Conservation (phyloP, 2,113 vertebrate species). For the Jaculus jaculus region DNA sequence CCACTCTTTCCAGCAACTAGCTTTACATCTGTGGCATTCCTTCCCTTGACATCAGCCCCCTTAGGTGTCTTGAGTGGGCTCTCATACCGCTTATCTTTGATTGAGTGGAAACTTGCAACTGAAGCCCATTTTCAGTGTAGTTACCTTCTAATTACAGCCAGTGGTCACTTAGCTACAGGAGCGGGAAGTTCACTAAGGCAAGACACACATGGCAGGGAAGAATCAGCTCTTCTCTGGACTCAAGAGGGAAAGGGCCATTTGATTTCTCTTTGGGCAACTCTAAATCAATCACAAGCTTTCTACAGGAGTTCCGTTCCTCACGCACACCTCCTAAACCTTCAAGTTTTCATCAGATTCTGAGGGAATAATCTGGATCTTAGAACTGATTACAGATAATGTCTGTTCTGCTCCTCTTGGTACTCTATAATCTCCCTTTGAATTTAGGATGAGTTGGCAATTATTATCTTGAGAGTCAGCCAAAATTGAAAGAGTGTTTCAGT, state of each 20-base stretch:
- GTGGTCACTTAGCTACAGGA: neutral
- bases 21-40: neutral
- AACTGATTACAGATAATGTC: neutral
- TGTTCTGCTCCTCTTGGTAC: neutral
- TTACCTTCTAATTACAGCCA: neutral
- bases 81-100: neutral
- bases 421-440: neutral
- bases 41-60: neutral
- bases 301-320: neutral
- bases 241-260: neutral
- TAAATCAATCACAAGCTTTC: accelerated
- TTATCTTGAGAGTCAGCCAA: neutral
- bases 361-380: too few species aligned
- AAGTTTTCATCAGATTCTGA: neutral
- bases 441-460: conserved; percentile 1
- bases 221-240: neutral
- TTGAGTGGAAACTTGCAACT: neutral
- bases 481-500: neutral
- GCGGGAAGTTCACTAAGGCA: neutral
- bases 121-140: neutral
- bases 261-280: neutral
- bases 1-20: neutral
- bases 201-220: neutral
- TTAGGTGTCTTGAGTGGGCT: accelerated
- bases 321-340: neutral